phyloP scores from a whole-genome alignment of 2,888 invertebrate species.

The Digitonthophagus gazella region DNA sequence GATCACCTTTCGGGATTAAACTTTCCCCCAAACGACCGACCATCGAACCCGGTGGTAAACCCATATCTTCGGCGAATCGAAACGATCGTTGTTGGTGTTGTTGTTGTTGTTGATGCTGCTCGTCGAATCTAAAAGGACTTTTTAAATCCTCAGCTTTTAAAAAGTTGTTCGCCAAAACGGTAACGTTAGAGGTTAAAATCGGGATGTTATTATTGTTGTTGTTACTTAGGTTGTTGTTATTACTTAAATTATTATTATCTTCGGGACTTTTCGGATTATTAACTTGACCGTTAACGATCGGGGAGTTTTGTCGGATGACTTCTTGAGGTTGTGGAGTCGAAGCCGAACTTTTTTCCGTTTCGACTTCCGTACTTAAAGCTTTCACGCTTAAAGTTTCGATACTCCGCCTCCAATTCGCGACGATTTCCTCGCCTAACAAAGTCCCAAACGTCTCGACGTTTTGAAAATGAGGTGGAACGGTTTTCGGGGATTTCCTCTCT shows the following conservation, averaged over 20 bases:
- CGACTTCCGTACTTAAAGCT: slow-evolving; percentile 45
- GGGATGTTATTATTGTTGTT: slow-evolving; percentile 56
- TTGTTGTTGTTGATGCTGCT: slow-evolving; percentile 60
- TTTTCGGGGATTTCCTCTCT: not conserved
- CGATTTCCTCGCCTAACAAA: slow-evolving; percentile 78
- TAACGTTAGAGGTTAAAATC: slow-evolving; percentile 41
- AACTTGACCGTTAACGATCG: slow-evolving; percentile 44
- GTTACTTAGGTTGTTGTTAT: slow-evolving; percentile 54
- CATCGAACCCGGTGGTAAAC: slow-evolving; percentile 76
- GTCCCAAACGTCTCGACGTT: slow-evolving; percentile 72
- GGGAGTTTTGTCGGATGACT: slow-evolving; percentile 41
- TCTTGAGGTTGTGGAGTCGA: slow-evolving; percentile 56
- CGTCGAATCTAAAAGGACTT: slow-evolving; percentile 77
- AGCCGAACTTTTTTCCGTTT: slow-evolving; percentile 47
- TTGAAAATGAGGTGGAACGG: slow-evolving; percentile 56
- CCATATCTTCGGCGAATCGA: slow-evolving; percentile 81
- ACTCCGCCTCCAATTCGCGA: slow-evolving; percentile 73
- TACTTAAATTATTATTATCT: slow-evolving; percentile 54
- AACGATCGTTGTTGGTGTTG: slow-evolving; percentile 57
- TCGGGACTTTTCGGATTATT: slow-evolving; percentile 56
- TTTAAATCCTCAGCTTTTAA: slow-evolving; percentile 54
- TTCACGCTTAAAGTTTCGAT: slow-evolving; percentile 53
- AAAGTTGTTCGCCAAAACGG: slow-evolving; percentile 52
- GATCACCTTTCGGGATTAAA: slow-evolving; percentile 87
- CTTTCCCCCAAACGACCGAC: slow-evolving; percentile 85